phyloP scores from a whole-genome alignment of 1,140 invertebrate genomes.

The Copidosoma floridanum region DNA sequence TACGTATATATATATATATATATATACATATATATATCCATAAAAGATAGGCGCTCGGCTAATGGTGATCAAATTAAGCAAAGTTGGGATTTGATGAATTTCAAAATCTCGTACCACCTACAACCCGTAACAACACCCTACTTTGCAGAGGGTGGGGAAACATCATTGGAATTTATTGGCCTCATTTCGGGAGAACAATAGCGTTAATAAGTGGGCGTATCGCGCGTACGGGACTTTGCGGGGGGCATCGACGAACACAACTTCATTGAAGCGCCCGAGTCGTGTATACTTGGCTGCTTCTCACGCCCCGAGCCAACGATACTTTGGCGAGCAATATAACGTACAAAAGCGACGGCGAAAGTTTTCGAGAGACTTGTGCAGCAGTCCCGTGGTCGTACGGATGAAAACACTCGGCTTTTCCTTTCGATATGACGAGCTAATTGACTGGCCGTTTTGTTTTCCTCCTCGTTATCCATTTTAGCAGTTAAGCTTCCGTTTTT shows the following conservation, averaged over 20 bases:
- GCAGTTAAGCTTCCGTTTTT: too few relatives aligned
- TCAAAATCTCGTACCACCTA: background rate
- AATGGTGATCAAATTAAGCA: too few relatives aligned
- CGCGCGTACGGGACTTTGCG: too few relatives aligned
- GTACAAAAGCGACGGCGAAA: too few relatives aligned
- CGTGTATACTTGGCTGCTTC: background rate
- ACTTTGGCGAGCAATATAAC: too few relatives aligned
- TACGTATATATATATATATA: conserved; percentile 4
- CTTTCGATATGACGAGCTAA: background rate
- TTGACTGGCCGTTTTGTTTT: background rate
- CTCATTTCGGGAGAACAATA: too few relatives aligned
- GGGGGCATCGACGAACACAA: too few relatives aligned
- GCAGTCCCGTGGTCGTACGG: background rate
- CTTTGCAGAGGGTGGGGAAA: too few relatives aligned
- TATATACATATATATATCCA: background rate
- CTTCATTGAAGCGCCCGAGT: background rate
- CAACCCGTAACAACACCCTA: background rate
- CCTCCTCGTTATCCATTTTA: too few relatives aligned
- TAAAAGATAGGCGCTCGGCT: background rate
- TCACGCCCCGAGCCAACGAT: too few relatives aligned
- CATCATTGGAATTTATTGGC: too few relatives aligned
- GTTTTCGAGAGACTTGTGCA: background rate
- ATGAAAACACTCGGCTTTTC: conserved; percentile 2
- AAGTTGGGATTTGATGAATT: conserved; percentile 12
- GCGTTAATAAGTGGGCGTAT: too few relatives aligned